Conservation (phyloP, 2,113 vertebrate species). For the Orycteropus afer region DNA sequence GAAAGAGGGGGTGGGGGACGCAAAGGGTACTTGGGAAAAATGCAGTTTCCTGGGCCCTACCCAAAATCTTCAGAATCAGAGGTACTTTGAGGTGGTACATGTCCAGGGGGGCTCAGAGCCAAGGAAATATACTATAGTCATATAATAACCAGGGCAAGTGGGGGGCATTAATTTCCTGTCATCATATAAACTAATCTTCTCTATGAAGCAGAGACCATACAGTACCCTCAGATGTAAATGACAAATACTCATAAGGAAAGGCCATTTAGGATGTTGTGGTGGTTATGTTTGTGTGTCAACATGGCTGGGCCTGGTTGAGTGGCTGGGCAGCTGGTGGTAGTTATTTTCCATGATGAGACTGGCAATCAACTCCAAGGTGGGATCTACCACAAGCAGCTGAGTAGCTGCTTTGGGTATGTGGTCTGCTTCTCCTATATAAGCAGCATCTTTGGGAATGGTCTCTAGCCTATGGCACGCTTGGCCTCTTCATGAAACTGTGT, state of each 20-base stretch:
- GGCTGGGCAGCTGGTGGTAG: no score
- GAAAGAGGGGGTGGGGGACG: not conserved
- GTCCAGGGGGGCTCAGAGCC: not conserved
- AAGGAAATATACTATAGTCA: not conserved
- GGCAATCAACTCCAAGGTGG: no score
- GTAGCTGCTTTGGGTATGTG: no score
- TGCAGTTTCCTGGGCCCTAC: not conserved
- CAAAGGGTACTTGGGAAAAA: not conserved
- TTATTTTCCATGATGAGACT: no score
- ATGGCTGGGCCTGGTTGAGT: no score
- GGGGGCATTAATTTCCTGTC: not conserved
- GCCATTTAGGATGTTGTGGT: not conserved
- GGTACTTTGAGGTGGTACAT: not conserved
- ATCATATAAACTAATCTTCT: not conserved
- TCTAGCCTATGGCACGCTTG: no score
- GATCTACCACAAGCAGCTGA: no score
- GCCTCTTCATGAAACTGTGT: no score
- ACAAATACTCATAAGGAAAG: not conserved
- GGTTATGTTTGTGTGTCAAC: no score
- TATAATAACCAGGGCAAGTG: not conserved
- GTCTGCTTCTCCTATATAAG: no score
- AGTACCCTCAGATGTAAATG: not conserved
- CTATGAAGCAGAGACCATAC: not conserved
- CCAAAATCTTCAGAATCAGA: not conserved
- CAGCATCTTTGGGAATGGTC: no score